Evolutionary conservation across 2,797 vertebrate genomes (phyloP).

Genomic region (Tokudaia muenninki): DNA sequence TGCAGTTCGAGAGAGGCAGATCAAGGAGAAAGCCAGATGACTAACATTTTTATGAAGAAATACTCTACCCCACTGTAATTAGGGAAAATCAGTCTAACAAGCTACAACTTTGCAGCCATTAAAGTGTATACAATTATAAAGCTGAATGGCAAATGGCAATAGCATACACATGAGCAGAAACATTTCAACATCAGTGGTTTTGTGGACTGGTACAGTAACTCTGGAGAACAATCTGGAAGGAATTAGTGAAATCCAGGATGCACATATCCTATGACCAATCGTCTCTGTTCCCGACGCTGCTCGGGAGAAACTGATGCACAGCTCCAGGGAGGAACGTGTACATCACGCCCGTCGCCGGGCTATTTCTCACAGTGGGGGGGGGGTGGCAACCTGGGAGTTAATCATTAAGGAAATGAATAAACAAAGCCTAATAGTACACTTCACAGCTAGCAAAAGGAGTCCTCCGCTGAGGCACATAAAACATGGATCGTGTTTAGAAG

Average conservation of each 20-base stretch:
- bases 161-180: background rate
- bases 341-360: background rate
- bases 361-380: background rate
- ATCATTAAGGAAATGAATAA: background rate
- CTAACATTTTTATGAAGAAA: slow-evolving; percentile 54
- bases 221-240: slow-evolving; percentile 65
- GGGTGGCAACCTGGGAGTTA: background rate
- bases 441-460: slow-evolving; percentile 36
- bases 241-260: slow-evolving; percentile 53
- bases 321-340: background rate
- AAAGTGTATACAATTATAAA: slow-evolving; percentile 52
- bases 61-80: slow-evolving; percentile 32
- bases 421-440: background rate
- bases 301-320: background rate
- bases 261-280: slow-evolving; percentile 34
- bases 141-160: background rate
- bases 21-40: background rate
- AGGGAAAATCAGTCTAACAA: slow-evolving; percentile 53
- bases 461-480: background rate
- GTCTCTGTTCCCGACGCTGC: background rate
- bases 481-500: slow-evolving; percentile 56
- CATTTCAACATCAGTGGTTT: background rate
- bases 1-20: background rate
- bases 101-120: slow-evolving; percentile 36
- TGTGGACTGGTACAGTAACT: slow-evolving; percentile 3